Base-by-base conservation (phyloP, 1,140 invertebrate genomes). In the Drosophila melanica region DNA sequence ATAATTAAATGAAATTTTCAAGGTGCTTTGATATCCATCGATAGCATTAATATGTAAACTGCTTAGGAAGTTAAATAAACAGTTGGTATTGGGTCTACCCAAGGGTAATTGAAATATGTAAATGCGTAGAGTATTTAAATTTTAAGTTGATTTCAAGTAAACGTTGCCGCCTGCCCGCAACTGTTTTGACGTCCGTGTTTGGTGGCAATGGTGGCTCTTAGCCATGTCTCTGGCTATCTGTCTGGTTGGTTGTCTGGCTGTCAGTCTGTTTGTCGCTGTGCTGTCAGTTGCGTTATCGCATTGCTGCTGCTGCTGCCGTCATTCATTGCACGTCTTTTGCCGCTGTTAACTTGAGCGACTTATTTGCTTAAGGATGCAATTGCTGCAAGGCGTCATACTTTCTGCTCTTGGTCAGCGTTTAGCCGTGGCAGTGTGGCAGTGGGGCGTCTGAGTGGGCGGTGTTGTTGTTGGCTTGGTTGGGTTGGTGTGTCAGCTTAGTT, bases 341-440 rank as follows among this genome's bases (percentile, higher is more conserved):
- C 35, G 57, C 54, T 82, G 79, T 68, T 71, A 75, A 51, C 71
- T 79, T 59, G 63, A 44, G 59, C 62, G 44, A 65, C 78, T 76
- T 79, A 75, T 75, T 79, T 58, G 79, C 79, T 77, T 35, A 63
- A 57, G 58, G 55, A 65, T 69, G 64, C 79, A 66, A 72, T 65
- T 67, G 63, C 57, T 50, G 14, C 57, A 54, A 39, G 35, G 68
- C 42, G 47, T 54, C 45, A 33, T 67, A 53, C 48, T 51, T 53
- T 42, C 50, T 18, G 41, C 55, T 57, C 55, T 51, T 68, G 77
- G 77, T 80, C 72, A 81, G 78, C 66, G 30, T 44, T 70, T 60
- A 57, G 71, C 37, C 62, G 63, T 12, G 48, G 27, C 27, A 10
- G 27, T 70, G 63, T 12, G 48, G 27, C 27, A 10, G 27, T 7